Conservation (phyloP, 2,888 invertebrate genomes). For the Lithophane leautieri region DNA sequence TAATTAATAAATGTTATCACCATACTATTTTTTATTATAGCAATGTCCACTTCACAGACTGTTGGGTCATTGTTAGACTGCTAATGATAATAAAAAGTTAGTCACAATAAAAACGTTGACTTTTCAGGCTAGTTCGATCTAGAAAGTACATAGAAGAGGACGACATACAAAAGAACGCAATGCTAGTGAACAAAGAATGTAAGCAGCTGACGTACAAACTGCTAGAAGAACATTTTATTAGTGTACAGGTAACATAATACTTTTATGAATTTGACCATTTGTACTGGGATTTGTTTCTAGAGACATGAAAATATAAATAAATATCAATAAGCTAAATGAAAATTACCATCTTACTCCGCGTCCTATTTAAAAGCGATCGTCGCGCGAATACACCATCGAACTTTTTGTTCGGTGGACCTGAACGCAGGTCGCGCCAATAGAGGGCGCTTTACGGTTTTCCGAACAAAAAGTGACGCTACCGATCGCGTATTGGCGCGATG, state of each 20-base stretch:
- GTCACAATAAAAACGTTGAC: neutral
- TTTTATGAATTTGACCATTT: neutral
- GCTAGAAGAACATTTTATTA: slow-evolving; percentile 94
- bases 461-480: no score
- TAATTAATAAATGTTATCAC: no score
- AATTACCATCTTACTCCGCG: neutral
- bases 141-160: slow-evolving; percentile 97
- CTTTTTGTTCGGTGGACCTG: no score
- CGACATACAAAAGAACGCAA: slow-evolving; percentile 96
- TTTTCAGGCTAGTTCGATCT: slow-evolving; percentile 92
- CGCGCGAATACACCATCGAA: no score
- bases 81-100: neutral
- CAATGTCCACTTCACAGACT: neutral
- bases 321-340: neutral
- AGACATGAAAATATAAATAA: neutral
- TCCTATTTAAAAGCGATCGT: no score
- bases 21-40: neutral
- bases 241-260: slow-evolving; percentile 90
- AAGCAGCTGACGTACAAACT: slow-evolving; percentile 96
- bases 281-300: neutral
- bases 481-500: no score
- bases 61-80: neutral
- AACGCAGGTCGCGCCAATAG: no score
- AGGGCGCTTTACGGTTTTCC: no score
- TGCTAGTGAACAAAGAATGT: slow-evolving; percentile 98